Evolutionary conservation across 2,888 invertebrate genomes (phyloP), one percentile per base, ranked within the genome.

Genomic region (Theodoxus fluviatilis): DNA sequence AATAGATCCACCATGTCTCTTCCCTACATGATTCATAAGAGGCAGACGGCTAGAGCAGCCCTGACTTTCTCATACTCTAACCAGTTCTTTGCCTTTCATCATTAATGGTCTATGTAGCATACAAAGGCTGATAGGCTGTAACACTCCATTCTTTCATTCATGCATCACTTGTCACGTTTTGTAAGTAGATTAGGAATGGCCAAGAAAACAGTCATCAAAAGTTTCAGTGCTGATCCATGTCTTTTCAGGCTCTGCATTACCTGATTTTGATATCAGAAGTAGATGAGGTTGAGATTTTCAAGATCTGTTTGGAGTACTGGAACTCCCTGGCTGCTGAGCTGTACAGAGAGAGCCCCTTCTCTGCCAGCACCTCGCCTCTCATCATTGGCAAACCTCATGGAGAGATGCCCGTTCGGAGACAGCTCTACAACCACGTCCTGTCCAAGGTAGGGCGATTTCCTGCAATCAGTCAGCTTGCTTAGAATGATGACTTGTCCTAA

Each of bases 271-370:
- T 90, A 71, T 98, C 98, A 18, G 95, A 97, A 89, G 98, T 99
- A 2, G 98, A 99, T 79, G 99, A 99, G 87, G 96, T 97, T 0
- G 99, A 99, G 89, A 97, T 99, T 75, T 99, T 99, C 88, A 99
- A 99, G 90, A 98, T 99, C 78, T 99, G 98, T 84, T 89, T 99
- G 76, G 99, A 99, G 87, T 99, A 97, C 88, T 99, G 99, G 99
- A 97, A 96, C 89, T 92, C 93, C 73, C 89, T 99, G 75, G 93
- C 96, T 37, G 92, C 94, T 73, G 96, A 97, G 86, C 90, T 99
- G 79, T 99, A 98, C 86, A 92, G 94, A 84, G 94, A 95, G 84
- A 92, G 92, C 81, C 93, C 94, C 33, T 93, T 92, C 86, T 89
- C 90, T 47, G 81, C 86, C 37, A 88, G 89, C 74, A 77, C 79